Evolutionary conservation across 2,888 invertebrate species (phyloP), one percentile per base, ranked within the genome.

Genomic region (Laspeyria flexula): DNA sequence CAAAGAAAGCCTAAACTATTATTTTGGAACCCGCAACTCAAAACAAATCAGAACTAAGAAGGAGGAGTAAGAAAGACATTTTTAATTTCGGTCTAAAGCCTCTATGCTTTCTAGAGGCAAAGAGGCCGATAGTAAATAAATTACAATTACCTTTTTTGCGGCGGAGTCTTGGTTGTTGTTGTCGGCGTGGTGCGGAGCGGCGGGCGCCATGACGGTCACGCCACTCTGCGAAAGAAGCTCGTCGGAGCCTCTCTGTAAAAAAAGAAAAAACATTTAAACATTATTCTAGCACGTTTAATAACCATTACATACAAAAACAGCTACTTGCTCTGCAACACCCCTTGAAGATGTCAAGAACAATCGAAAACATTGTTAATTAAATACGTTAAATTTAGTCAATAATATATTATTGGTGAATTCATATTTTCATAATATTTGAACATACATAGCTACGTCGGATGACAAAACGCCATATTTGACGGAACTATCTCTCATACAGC

Each of bases 61-160:
- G n/a, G n/a, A n/a, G n/a, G n/a, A n/a, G n/a, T n/a, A n/a, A n/a
- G n/a, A n/a, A n/a, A n/a, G n/a, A n/a, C n/a, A n/a, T n/a, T n/a
- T n/a, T n/a, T n/a, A n/a, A n/a, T n/a, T n/a, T n/a, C n/a, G n/a
- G n/a, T n/a, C n/a, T n/a, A n/a, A n/a, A n/a, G n/a, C n/a, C n/a
- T n/a, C n/a, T n/a, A n/a, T n/a, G n/a, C n/a, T n/a, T n/a, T n/a
- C n/a, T n/a, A n/a, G n/a, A n/a, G n/a, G n/a, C n/a, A n/a, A n/a
- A n/a, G n/a, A n/a, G n/a, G n/a, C n/a, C n/a, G n/a, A n/a, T n/a
- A n/a, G n/a, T n/a, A n/a, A n/a, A n/a, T n/a, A n/a, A n/a, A n/a
- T n/a, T n/a, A n/a, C n/a, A n/a, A n/a, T 94, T 91, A 98, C 98
- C 96, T 98, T 98, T 94, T 98, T 98, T 71, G 97, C 97, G 85